These are phyloP conservation scores for Corella eumyota DNA, from an alignment of 23 tunicate species.

Conservation along the genomic window DNA sequence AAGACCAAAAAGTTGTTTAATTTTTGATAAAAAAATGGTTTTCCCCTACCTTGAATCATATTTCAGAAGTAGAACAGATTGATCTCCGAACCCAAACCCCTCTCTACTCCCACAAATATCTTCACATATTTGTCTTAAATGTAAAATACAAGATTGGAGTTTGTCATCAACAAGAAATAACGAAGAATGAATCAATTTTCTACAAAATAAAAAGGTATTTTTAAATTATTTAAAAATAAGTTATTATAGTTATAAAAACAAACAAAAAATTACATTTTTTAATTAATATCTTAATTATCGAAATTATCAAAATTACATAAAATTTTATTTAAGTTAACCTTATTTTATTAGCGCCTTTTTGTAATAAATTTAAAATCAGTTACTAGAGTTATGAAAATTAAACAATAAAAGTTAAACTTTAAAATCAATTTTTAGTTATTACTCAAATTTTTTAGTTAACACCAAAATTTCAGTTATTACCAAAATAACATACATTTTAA, in stretches of 20 bases:
- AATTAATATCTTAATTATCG: no score
- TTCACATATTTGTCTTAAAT: slow-evolving; percentile 60
- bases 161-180: slow-evolving; percentile 40
- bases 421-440: no score
- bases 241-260: background rate
- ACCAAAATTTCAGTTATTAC: background rate
- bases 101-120: slow-evolving; percentile 76
- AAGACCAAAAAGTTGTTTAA: background rate
- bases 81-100: slow-evolving; percentile 68
- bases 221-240: background rate
- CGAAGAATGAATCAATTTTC: slow-evolving; percentile 5
- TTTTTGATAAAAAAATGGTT: background rate
- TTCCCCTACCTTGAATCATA: slow-evolving; percentile 47
- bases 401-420: no score
- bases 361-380: no score
- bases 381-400: no score
- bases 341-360: background rate
- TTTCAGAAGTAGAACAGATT: slow-evolving; percentile 44
- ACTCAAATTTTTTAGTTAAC: no score
- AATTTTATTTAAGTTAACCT: background rate
- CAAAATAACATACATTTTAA: background rate
- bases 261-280: no score
- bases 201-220: slow-evolving; percentile 4
- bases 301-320: no score
- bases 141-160: slow-evolving; percentile 40